Evolutionary conservation across 2,113 vertebrate species (phyloP).

Genomic region (Tinamus guttatus): DNA sequence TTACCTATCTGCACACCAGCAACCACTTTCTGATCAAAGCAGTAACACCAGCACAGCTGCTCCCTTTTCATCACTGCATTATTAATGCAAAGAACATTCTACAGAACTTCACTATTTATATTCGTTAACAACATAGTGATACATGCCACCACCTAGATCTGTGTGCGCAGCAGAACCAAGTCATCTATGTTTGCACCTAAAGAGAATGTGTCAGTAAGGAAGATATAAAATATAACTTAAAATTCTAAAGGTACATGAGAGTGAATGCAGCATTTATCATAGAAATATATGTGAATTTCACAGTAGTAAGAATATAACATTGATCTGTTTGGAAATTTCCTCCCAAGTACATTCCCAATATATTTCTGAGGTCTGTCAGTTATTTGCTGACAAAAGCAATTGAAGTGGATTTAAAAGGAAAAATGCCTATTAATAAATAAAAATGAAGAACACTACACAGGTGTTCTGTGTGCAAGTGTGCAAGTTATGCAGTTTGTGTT

Average conservation of each 20-base stretch:
- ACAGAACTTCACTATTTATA: constrained; percentile 21
- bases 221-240: neutral
- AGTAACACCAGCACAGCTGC: constrained; percentile 15
- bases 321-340: constrained; percentile 47
- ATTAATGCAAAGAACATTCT: neutral
- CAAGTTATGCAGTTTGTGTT: too few species aligned
- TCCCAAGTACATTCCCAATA: constrained; percentile 4
- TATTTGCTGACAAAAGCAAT: neutral
- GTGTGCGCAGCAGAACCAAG: neutral
- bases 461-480: too few species aligned
- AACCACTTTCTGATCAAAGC: constrained; percentile 24
- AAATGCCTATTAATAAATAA: neutral
- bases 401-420: neutral
- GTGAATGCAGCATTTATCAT: neutral
- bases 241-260: neutral
- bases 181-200: neutral
- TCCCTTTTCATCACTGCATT: constrained; percentile 18
- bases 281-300: neutral
- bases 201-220: neutral
- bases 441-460: neutral
- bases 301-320: neutral
- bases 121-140: constrained; percentile 40
- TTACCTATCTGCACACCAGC: constrained; percentile 38
- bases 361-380: constrained; percentile 21
- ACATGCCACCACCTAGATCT: constrained; percentile 12